Evolutionary conservation across 1,140 invertebrate species (phyloP).

Genomic region (Zaprionus camerounensis): DNA sequence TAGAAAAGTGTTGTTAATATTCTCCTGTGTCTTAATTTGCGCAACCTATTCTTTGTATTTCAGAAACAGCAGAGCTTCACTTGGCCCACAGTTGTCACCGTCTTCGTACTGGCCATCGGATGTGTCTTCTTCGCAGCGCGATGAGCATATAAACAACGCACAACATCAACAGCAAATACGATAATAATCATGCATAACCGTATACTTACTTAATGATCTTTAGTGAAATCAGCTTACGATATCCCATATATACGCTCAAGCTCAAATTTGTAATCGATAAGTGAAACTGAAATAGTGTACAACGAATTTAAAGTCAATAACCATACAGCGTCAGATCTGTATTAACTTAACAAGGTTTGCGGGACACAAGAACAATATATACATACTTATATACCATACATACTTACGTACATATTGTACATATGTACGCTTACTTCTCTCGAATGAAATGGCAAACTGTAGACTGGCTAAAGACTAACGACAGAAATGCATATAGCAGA

Average conservation of each 20-base stretch:
- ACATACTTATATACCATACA: slow-evolving; percentile 42
- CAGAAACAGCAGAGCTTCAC: slow-evolving; percentile 79
- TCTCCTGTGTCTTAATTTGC: neutral
- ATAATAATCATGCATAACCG: slow-evolving; percentile 12
- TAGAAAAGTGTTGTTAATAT: too few species aligned
- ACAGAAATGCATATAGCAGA: slow-evolving; percentile 36
- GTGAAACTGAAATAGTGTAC: slow-evolving; percentile 35
- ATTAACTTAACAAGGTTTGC: slow-evolving; percentile 66
- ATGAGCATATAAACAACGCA: slow-evolving; percentile 56
- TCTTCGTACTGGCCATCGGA: slow-evolving; percentile 83
- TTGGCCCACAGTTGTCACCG: slow-evolving; percentile 83
- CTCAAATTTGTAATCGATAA: slow-evolving; percentile 58
- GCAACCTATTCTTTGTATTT: slow-evolving; percentile 20
- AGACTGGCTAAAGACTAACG: slow-evolving; percentile 74
- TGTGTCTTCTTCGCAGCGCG: slow-evolving; percentile 83
- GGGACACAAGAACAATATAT: slow-evolving; percentile 81
- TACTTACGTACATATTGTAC: slow-evolving; percentile 21
- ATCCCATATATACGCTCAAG: slow-evolving; percentile 30
- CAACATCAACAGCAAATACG: slow-evolving; percentile 5
- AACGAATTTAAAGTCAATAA: slow-evolving; percentile 58
- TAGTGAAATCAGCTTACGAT: slow-evolving; percentile 66
- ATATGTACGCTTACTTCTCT: slow-evolving; percentile 44
- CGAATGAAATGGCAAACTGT: slow-evolving; percentile 62
- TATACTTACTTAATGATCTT: slow-evolving; percentile 44
- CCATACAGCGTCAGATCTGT: slow-evolving; percentile 23